Evolutionary conservation across 2,888 invertebrate genomes (phyloP).

Genomic region (Meganola albula): DNA sequence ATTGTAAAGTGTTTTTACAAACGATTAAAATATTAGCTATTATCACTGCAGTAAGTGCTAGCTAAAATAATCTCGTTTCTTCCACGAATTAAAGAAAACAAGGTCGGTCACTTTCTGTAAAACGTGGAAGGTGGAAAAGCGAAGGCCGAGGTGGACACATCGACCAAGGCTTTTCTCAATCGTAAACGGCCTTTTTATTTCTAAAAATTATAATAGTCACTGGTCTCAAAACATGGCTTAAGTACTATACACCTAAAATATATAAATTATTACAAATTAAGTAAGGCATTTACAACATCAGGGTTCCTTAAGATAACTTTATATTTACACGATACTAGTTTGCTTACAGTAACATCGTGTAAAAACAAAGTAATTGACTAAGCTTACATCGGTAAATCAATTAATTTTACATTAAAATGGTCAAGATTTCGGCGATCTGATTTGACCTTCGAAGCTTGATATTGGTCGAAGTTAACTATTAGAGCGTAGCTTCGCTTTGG

Average conservation of each 20-base stretch:
- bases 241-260: slow-evolving; percentile 78
- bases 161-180: slow-evolving; percentile 60
- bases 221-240: slow-evolving; percentile 78
- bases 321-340: slow-evolving; percentile 71
- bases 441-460: slow-evolving; percentile 61
- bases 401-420: slow-evolving; percentile 71
- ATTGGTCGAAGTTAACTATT: slow-evolving; percentile 23
- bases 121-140: slow-evolving; percentile 58
- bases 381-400: slow-evolving; percentile 75
- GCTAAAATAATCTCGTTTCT: slow-evolving; percentile 45
- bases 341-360: slow-evolving; percentile 63
- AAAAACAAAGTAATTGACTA: slow-evolving; percentile 73
- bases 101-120: slow-evolving; percentile 69
- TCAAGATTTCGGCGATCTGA: slow-evolving; percentile 76
- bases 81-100: slow-evolving; percentile 69
- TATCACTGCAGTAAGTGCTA: slow-evolving; percentile 62
- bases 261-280: slow-evolving; percentile 79
- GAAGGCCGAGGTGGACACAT: slow-evolving; percentile 54
- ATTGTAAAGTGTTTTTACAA: slow-evolving; percentile 65
- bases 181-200: slow-evolving; percentile 58
- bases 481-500: slow-evolving; percentile 54
- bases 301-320: slow-evolving; percentile 70
- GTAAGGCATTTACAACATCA: slow-evolving; percentile 78
- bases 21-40: slow-evolving; percentile 56
- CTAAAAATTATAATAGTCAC: slow-evolving; percentile 77